Base-by-base conservation (phyloP, 2,113 vertebrate genomes). In the Salvator merianae region DNA sequence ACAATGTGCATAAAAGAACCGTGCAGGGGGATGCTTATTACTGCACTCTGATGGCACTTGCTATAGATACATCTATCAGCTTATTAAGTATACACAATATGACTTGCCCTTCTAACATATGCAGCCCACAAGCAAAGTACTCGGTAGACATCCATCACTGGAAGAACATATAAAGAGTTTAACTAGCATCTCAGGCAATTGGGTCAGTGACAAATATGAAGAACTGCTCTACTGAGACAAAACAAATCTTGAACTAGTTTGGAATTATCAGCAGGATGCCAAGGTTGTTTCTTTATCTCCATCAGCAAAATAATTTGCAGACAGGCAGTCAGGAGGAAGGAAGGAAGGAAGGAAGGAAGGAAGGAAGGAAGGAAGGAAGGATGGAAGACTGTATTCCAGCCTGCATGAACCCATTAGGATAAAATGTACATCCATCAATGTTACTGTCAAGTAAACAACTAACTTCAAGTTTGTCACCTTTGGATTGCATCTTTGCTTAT, bases 31-130 rank as follows among this genome's bases (percentile, higher is more conserved):
- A 55, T 1, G 26, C 1, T 62, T 3, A 1, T 85, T 86, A 79
- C n/a, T 7, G 28, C 78, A 43, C 18, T 71, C 1, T 0, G 50
- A 66, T 87, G 59, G 71, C 78, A 84, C 26, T 43, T 10, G 75
- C 1, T 0, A 0, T 65, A 28, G 30, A 9, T 20, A n/a, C n/a
- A 43, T 14, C 55, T 3, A 86, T 40, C 3, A 85, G 3, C 7
- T 32, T 6, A 79, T 4, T n/a, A 18, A 76, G n/a, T 2, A 3
- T 81, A 55, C 3, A 43, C 24, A 84, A 65, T 22, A 77, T 0
- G 3, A 0, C 66, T 0, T 0, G 0, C 1, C 66, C 2, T 0
- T 79, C 28, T 59, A 3, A 18, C n/a, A 2, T 12, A 69, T 32
- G 55, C 30, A 71, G 28, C 2, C 2, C 80, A 63, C 32, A 34